Base-by-base conservation (phyloP, 2,113 vertebrate genomes). In the Electrona antarctica region DNA sequence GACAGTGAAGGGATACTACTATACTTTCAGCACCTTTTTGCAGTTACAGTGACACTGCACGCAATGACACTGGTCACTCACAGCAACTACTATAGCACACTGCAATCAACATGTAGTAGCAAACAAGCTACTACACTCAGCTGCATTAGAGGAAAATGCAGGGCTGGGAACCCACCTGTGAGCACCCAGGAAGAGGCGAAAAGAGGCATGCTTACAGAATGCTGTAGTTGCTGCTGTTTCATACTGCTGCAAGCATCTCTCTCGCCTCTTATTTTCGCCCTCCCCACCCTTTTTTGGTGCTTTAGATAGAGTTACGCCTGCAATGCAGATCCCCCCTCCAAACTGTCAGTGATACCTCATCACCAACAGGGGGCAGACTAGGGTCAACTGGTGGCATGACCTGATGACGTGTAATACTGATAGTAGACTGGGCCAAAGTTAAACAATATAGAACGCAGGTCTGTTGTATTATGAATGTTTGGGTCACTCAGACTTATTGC, bases 271-370 rank as follows among this genome's bases (percentile, higher is more conserved):
- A n/a, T 46, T 60, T 67, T 41, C 66, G 41, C 13, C 8, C 65
- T 12, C 41, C 33, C 51, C 21, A 29, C 28, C 60, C 67, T 15
- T n/a, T 8, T 12, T 7, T 41, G 33, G 33, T 41, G 33, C 59
- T 65, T 77, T 67, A 81, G 81, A 83, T 88, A 81, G 77, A 78
- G 82, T 88, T 87, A 89, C 71, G 70, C 74, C 90, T 92, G 91
- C 92, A 93, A 83, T 93, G 92, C 92, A 93, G 90, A 87, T 84
- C 76, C 81, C 60, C 46, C 14, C 41, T 75, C 52, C 78, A 73
- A 75, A 71, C 80, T 67, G 60, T 81, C 79, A 82, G 77, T 62
- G 41, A 81, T 80, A 76, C 72, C 59, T 64, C 46, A 57, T 78
- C 55, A 10, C 86, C 85, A 87, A 71, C 75, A 90, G 87, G 84